Evolutionary conservation across 2,888 invertebrate genomes (phyloP), one percentile per base, ranked within the genome.

Genomic region (Thymelicus lineola): DNA sequence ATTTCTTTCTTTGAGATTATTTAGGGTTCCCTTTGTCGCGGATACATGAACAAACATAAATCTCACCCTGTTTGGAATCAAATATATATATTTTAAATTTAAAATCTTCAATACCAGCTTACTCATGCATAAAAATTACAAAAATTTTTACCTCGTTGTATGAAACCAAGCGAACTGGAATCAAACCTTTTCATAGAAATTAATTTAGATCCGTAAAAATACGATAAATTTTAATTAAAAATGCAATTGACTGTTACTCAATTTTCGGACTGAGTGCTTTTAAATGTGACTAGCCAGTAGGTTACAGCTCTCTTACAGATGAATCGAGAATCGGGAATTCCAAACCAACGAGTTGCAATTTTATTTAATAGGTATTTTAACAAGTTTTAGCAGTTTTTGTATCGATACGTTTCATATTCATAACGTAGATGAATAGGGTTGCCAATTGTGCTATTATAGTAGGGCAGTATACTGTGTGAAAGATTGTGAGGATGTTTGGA

Each of bases 221-320:
- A 53, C 20, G n/a, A n/a, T n/a, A 53, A 53, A 53, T 20, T 53
- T 53, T 53, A 53, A 53, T 53, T 53, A 53, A 53, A 45, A 53
- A 53, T 53, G 20, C 17, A 20, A 20, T 53, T 20, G 17, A 20
- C 53, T 53, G 53, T 12, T 20, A 53, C 53, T 20, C 10, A 53
- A 53, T 53, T 53, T 53, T 53, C 20, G 10, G 20, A 53, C 20
- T 20, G 53, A 53, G 20, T 53, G 20, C 20, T 20, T 53, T 53
- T 53, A 10, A 20, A 53, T 53, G 53, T 53, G 10, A 1, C n/a
- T 9, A 53, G n/a, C n/a, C n/a, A n/a, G n/a, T n/a, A n/a, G 53
- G 20, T 50, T 50, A n/a, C 20, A 6, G n/a, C 6, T 17, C 48
- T 48, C 50, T 50, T 42, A 48, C 15, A 50, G 53, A 20, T 12